A percentile compares a stretch with the other conserved stretches of the same genome.
These are phyloP conservation scores for Crenuchus spilurus DNA, from an alignment of 2,797 vertebrate genomes.

Conservation along the genomic window DNA sequence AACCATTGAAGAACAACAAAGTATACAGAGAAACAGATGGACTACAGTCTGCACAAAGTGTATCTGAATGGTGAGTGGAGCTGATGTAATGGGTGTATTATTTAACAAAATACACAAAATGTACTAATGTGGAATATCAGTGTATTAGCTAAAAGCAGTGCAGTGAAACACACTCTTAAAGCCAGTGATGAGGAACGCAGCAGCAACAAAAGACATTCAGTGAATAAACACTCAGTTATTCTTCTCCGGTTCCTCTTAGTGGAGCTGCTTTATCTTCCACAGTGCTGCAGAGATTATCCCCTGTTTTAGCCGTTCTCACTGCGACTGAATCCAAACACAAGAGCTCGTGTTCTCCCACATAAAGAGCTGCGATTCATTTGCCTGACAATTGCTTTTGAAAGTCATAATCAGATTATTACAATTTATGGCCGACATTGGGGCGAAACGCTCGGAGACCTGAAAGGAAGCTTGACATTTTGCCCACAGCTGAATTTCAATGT, in stretches of 20 bases:
- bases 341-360: background rate
- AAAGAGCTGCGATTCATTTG: conserved; percentile 11
- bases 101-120: too few relatives aligned
- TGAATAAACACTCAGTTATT: background rate
- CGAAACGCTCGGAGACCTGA: conserved; percentile 15
- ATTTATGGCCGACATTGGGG: conserved; percentile 35
- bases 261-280: background rate
- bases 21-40: too few relatives aligned
- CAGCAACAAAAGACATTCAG: background rate
- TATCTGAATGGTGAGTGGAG: too few relatives aligned
- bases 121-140: too few relatives aligned
- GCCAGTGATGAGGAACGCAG: background rate
- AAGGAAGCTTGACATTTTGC: conserved; percentile 52
- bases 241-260: background rate
- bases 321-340: background rate
- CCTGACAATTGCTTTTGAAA: conserved; percentile 41
- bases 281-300: background rate
- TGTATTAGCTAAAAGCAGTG: too few relatives aligned
- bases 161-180: background rate
- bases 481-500: conserved; percentile 31
- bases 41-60: too few relatives aligned
- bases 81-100: too few relatives aligned
- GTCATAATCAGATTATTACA: conserved; percentile 56
- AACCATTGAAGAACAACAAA: too few relatives aligned
- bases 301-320: background rate